Base-by-base conservation (phyloP, 2,888 invertebrate species). In the Drosophila pseudotakahashii region DNA sequence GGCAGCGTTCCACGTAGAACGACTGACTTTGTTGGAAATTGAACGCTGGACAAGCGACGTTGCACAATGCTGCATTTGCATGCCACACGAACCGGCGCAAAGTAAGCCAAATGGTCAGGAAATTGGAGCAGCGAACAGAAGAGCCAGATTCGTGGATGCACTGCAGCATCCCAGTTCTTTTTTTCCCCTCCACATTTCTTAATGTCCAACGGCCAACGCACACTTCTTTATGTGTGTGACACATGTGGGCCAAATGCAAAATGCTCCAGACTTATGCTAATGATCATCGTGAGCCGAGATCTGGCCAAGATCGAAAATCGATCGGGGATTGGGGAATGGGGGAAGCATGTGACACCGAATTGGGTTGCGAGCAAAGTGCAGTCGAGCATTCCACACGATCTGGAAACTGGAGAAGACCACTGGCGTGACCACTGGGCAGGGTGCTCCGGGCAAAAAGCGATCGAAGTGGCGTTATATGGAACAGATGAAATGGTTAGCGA, bases 91-190 rank as follows among this genome's bases (percentile, higher is more conserved):
- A 58, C 30, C 16, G 48, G 23, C 36, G 52, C 57, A 59, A 85
- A 81, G 73, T 82, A 82, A 79, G 86, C 81, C 82, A 82, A 83
- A 82, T 82, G 86, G 82, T 82, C 86, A 82, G 83, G 61, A 82
- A 81, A 85, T 85, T 79, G 72, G 81, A 78, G 74, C 81, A 81
- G 57, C 64, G 58, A 14, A 13, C 52, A 47, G 41, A 59, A 54
- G 52, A 54, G 52, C 47, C 59, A 69, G 59, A 32, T 68, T 37
- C 52, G 52, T 48, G 41, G 60, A 60, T 45, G 42, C 61, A 70
- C 36, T 55, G 48, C 42, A 68, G 55, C 66, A 55, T 55, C 67
- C 63, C 34, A 48, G 48, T 47, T 36, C 30, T 30, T 52, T 11
- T 19, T 53, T 45, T 47, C 5, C 7, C 10, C 34, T 11, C 34